Percentiles rank a stretch among this genome's conserved stretches.
Conservation (phyloP, 2,797 vertebrate genomes). For the Amphiprion clarkii region DNA sequence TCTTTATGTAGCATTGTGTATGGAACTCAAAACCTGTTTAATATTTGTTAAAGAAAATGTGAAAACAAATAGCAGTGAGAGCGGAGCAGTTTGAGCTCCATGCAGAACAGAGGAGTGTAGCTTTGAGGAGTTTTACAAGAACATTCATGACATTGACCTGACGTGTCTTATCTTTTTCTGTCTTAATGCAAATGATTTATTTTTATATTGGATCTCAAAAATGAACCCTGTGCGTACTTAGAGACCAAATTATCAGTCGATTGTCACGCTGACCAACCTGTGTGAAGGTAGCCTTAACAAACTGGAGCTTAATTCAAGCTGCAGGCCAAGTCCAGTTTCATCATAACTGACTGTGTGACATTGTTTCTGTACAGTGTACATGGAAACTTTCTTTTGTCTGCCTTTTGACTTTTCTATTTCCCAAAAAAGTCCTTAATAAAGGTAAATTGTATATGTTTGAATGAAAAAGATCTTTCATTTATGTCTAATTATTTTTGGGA, state of each 20-base stretch:
- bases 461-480: not conserved
- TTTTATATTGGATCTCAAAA: constrained; percentile 64
- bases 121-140: constrained; percentile 15
- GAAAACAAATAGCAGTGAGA: constrained; percentile 38
- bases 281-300: constrained; percentile 61
- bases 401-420: constrained; percentile 66
- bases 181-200: constrained; percentile 66
- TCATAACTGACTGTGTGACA: constrained; percentile 47
- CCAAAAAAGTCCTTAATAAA: constrained; percentile 72
- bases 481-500: not conserved
- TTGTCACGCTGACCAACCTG: constrained; percentile 63
- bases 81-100: constrained; percentile 21
- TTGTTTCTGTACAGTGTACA: constrained; percentile 76
- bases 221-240: constrained; percentile 45
- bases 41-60: constrained; percentile 58
- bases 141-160: constrained; percentile 32
- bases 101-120: constrained; percentile 11
- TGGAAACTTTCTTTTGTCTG: constrained; percentile 40
- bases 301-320: constrained; percentile 64
- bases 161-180: constrained; percentile 52
- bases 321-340: constrained; percentile 50
- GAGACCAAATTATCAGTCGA: constrained; percentile 75
- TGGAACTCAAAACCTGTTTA: constrained; percentile 42
- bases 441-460: constrained; percentile 58
- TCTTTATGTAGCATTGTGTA: constrained; percentile 56